These are phyloP conservation scores for Chelmon rostratus DNA, from an alignment of 2,797 vertebrate species.

Conservation along the genomic window DNA sequence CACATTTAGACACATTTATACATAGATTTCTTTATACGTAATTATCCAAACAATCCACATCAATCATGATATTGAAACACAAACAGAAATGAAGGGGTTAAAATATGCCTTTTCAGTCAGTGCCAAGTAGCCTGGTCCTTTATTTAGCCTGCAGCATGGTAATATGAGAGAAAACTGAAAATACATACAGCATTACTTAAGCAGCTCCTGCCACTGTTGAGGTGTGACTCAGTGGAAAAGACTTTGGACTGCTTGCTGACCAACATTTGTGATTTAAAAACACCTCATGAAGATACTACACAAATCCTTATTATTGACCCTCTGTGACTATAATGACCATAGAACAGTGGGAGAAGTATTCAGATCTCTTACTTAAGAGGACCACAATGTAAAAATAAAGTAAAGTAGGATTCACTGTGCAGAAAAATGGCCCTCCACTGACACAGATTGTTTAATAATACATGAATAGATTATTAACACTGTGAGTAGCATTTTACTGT, in stretches of 20 bases:
- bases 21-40: background rate
- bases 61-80: background rate
- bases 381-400: no score
- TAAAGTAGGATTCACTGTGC: background rate
- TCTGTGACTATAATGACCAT: background rate
- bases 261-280: background rate
- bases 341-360: no score
- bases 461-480: background rate
- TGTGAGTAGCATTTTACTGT: background rate
- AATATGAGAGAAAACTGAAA: conserved; percentile 19
- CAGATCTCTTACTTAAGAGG: no score
- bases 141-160: conserved; percentile 32
- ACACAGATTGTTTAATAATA: background rate
- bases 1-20: conserved; percentile 21
- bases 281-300: background rate
- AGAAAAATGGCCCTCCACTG: no score
- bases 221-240: background rate
- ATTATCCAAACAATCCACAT: background rate
- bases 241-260: background rate
- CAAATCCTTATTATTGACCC: background rate
- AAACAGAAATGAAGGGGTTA: conserved; percentile 7
- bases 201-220: background rate
- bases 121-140: background rate
- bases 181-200: conserved; percentile 17
- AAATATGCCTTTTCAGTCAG: conserved; percentile 9